Base-by-base conservation (phyloP, 2,888 invertebrate genomes). In the Anthoptus insignis region DNA sequence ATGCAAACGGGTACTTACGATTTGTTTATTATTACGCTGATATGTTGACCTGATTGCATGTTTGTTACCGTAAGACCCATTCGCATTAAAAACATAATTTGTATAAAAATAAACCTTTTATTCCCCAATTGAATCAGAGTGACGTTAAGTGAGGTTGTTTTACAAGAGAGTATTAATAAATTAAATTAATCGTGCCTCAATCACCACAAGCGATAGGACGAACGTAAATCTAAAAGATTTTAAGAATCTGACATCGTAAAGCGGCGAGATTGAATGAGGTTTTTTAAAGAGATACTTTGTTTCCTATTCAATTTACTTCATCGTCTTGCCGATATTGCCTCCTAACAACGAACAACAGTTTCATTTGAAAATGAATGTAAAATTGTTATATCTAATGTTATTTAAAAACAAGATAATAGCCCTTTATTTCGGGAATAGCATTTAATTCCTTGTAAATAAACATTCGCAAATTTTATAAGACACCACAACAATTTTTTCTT, bases 191-290 rank as follows among this genome's bases (percentile, higher is more conserved):
- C 13, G 13, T 45, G 13, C 3, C n/a, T 47, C 22, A 13, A 13
- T 47, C 45, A n/a, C 47, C 21, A 14, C 27, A n/a, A 27, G 56
- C 24, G 24, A 29, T 42, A 27, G 19, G 14, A 47, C 21, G 24
- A 29, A 54, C n/a, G 53, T 50, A 63, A 72, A 71, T 68, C 57
- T 59, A 54, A 72, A 72, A 57, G 66, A 67, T 64, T 70, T 72
- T 60, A 69, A 67, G 54, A 63, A 61, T 57, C 54, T 39, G 14
- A 54, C 54, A 66, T 69, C 66, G 66, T 70, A 69, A 74, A 75
- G 69, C 68, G 72, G 63, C 53, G 59, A 50, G 73, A 74, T 72
- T 71, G 72, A 74, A 74, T 73, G 73, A 70, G 70, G 61, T 68
- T 74, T 72, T 70, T 72, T 67, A 69, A 42, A 72, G 66, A 71